Evolutionary conservation across 2,888 invertebrate species (phyloP), one percentile per base, ranked within the genome.

Genomic region (Griposia aprilina): DNA sequence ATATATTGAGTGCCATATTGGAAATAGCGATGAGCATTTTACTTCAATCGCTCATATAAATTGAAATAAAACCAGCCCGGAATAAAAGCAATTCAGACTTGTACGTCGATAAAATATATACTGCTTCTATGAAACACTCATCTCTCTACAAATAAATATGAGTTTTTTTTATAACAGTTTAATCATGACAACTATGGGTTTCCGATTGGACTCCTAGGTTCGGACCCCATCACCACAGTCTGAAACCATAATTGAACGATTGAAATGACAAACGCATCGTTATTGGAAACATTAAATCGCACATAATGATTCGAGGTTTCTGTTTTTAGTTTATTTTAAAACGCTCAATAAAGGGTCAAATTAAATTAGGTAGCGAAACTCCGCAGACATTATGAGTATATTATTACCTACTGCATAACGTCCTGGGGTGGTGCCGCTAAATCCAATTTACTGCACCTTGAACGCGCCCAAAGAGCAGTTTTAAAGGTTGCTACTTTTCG

Each of bases 1-100:
- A 59, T 55, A 66, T 76, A 62, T 59, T 59, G n/a, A 74, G 15
- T 41, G 55, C 71, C 63, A 72, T 76, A 74, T 81, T 57, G 59
- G 52, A 52, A 63, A 71, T 60, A 57, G 41, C 45, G 17, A 71
- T 48, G 48, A 75, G 13, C 8, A 62, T 15, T 76, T 60, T 63
- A 55, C 23, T 74, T n/a, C 15, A 73, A 82, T 48, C 59, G 30
- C 55, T 71, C 48, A 36, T 59, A 73, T 66, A 67, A 55, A 75
- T 50, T 65, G n/a, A 67, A 68, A 81, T 76, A 65, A 69, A 83
- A 59, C 20, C 26, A 15, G 26, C 13, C 17, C n/a, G 20, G n/a
- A 74, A 52, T 55, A 60, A 66, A 26, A 30, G 20, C 66, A 26
- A 50, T 63, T 63, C 59, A 66, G 13, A 63, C 36, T 76, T 30